A percentile compares a stretch with the other conserved stretches of the same genome.
Evolutionary conservation across 1,140 invertebrate species (phyloP).

Genomic region (Heliothis subflexa): DNA sequence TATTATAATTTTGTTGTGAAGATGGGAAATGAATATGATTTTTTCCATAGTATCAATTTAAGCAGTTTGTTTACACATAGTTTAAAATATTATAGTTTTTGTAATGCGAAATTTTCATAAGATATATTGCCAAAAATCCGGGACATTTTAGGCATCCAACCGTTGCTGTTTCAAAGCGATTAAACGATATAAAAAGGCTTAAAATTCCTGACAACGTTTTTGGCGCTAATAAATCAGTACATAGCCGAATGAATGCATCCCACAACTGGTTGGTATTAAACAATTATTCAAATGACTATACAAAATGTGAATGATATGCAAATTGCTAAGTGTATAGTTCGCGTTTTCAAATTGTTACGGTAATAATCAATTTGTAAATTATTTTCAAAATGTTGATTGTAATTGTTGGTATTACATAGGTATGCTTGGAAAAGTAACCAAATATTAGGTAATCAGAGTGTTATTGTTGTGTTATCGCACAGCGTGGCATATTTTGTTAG

Average conservation of each 20-base stretch:
- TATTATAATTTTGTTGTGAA: too few species aligned
- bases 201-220: constrained; percentile 8
- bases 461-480: too few species aligned
- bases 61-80: too few species aligned
- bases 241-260: constrained; percentile 54
- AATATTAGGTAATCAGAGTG: too few species aligned
- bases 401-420: too few species aligned
- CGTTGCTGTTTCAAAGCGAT: neutral
- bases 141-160: neutral
- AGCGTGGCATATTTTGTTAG: too few species aligned
- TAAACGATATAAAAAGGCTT: constrained; percentile 14
- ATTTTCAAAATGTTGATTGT: too few species aligned
- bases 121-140: neutral
- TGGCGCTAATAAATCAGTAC: constrained; percentile 55
- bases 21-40: too few species aligned
- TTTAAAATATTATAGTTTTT: too few species aligned
- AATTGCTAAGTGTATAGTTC: constrained; percentile 59
- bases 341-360: constrained; percentile 59
- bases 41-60: too few species aligned
- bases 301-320: constrained; percentile 74
- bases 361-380: neutral
- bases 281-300: constrained; percentile 73
- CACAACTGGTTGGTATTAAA: constrained; percentile 69
- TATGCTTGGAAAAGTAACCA: too few species aligned
- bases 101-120: too few species aligned